Conservation (phyloP, 1,140 invertebrate genomes). For the Episyrphus balteatus region DNA sequence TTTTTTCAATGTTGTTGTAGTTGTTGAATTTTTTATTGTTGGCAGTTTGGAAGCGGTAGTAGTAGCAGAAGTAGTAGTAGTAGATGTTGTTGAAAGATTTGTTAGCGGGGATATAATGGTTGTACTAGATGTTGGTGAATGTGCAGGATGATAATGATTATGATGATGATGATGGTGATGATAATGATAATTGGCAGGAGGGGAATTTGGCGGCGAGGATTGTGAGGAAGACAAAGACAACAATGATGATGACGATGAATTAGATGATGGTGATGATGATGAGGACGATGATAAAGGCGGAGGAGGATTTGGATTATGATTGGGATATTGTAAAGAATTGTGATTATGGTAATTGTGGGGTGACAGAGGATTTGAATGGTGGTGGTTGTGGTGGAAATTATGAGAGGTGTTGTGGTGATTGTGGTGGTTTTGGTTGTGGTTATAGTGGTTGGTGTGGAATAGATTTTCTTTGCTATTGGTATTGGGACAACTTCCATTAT, state of each 20-base stretch:
- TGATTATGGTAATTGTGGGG: neutral
- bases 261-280: neutral
- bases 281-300: neutral
- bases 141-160: slow-evolving; percentile 1
- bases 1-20: slow-evolving; percentile 32
- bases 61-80: slow-evolving; percentile 6
- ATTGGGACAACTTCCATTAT: slow-evolving; percentile 10
- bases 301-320: slow-evolving; percentile 1
- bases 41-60: neutral
- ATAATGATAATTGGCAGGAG: slow-evolving; percentile 8
- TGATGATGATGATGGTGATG: slow-evolving; percentile 10
- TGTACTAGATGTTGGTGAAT: slow-evolving; percentile 13
- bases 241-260: slow-evolving; percentile 4
- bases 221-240: slow-evolving; percentile 2
- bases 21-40: slow-evolving; percentile 11
- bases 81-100: slow-evolving; percentile 16
- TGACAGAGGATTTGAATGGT: slow-evolving; percentile 3
- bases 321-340: slow-evolving; percentile 2
- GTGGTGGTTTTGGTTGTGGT: slow-evolving; percentile 7
- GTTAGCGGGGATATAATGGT: slow-evolving; percentile 25
- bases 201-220: slow-evolving; percentile 9
- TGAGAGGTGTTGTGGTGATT: slow-evolving; percentile 9
- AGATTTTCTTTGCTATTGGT: slow-evolving; percentile 8
- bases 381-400: slow-evolving; percentile 9
- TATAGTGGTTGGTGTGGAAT: slow-evolving; percentile 11